These are phyloP conservation scores for Chalcosyrphus nemorum DNA, from an alignment of 2,888 invertebrate genomes.

Conservation along the genomic window DNA sequence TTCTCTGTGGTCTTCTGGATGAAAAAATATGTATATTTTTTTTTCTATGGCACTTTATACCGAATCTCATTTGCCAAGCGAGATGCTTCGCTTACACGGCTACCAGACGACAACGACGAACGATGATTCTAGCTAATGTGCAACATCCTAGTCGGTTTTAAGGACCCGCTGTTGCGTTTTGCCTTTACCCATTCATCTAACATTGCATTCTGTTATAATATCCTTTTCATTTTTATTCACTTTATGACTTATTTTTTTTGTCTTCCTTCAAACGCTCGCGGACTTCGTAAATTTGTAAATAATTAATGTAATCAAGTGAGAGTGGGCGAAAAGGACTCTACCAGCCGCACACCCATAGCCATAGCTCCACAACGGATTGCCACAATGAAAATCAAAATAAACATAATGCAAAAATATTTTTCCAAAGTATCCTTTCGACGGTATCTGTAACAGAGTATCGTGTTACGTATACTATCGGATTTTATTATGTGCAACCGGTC, in stretches of 20 bases:
- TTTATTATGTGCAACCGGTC: conserved; percentile 53
- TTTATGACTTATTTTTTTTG: conserved; percentile 24
- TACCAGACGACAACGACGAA: conserved; percentile 15
- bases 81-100: conserved; percentile 42
- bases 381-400: conserved; percentile 57
- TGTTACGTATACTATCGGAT: conserved; percentile 23
- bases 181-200: neutral
- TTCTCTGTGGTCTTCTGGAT: conserved; percentile 27
- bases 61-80: conserved; percentile 51
- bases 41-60: conserved; percentile 41
- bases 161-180: conserved; percentile 3
- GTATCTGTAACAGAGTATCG: conserved; percentile 21
- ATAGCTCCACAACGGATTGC: conserved; percentile 5
- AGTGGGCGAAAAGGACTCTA: conserved; percentile 23
- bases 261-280: neutral
- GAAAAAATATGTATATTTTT: conserved; percentile 63
- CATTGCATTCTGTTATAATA: neutral
- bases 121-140: conserved; percentile 38
- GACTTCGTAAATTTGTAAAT: conserved; percentile 59
- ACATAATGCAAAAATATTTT: conserved; percentile 50
- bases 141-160: conserved; percentile 30
- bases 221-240: conserved; percentile 32
- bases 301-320: conserved; percentile 60
- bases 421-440: conserved; percentile 26
- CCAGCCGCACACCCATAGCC: neutral